Base-by-base conservation (phyloP, 2,113 vertebrate species). In the Ammodytes dubius region DNA sequence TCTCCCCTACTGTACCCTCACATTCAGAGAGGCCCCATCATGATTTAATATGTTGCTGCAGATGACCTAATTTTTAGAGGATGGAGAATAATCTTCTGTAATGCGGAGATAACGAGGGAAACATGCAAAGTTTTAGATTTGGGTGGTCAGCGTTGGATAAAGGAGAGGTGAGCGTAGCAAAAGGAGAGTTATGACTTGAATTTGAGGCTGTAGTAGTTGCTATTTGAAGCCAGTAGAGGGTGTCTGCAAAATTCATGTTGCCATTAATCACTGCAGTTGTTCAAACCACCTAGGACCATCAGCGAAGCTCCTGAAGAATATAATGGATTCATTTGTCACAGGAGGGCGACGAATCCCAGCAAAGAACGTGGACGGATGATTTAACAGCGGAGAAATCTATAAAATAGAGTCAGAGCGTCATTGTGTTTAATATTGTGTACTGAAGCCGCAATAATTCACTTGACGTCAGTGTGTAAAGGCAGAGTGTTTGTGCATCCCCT, bases 181-280 rank as follows among this genome's bases (percentile, higher is more conserved):
- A 45, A 70, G 59, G 70, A 80, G 63, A 77, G 79, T 84, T 76
- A 76, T 83, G 64, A 85, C 64, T 77, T 84, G 74, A 86, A 70
- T 86, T 88, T 70, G 74, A 89, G 64, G 68, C 53, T 52, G 77
- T 84, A 85, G 88, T 78, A 92, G 90, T 89, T 82, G 70, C 86
- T 87, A 88, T 90, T 89, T 88, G 86, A 87, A 87, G 77, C 88
- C 89, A 88, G 90, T 92, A 91, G 90, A 88, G 86, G 90, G 89
- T 88, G 89, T 93, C 84, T 85, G 88, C 84, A 87, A 91, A 94
- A 92, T 89, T 85, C 84, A 89, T 91, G 84, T 80, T 77, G 73
- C 76, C 82, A 90, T 93, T 91, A 88, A 92, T 93, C 90, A 89
- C 71, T 65, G 67, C 70, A 63, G 81, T 87, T 82, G 82, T 88